Evolutionary conservation across 1,140 invertebrate species (phyloP).

Genomic region (Neodiprion virginianus): DNA sequence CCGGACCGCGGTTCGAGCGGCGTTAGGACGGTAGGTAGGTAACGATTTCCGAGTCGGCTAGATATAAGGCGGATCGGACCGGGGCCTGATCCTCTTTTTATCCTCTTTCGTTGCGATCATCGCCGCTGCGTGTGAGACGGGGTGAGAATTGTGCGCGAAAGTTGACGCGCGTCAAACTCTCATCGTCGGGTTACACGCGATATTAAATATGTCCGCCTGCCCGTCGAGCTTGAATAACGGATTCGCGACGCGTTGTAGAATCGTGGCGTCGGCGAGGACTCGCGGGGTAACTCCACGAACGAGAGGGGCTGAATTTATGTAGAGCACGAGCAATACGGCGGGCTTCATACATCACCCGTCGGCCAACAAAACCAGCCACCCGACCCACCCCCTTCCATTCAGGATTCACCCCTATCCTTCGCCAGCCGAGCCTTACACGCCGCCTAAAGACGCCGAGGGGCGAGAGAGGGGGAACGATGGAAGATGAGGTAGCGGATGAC

Average conservation of each 20-base stretch:
- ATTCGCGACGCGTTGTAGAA: not conserved
- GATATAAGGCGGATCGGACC: not conserved
- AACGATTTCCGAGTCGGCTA: not conserved
- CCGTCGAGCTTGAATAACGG: not conserved
- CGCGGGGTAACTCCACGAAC: not conserved
- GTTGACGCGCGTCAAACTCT: constrained; percentile 26
- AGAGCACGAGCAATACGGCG: constrained; percentile 6
- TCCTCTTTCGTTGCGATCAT: too few species aligned
- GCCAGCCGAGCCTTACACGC: not conserved
- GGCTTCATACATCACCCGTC: constrained; percentile 4
- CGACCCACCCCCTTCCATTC: not conserved
- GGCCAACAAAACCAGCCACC: not conserved
- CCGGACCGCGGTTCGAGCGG: constrained; percentile 10
- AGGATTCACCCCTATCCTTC: not conserved
- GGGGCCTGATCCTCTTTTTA: too few species aligned
- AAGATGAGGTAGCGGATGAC: not conserved
- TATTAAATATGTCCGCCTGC: too few species aligned
- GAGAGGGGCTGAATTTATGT: constrained; percentile 5
- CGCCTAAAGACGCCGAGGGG: not conserved
- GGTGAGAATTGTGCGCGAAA: constrained; percentile 6
- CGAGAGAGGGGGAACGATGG: not conserved
- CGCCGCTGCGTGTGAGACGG: not conserved
- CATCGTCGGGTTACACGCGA: not conserved
- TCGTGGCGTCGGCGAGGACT: not conserved
- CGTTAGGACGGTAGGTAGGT: not conserved